These are phyloP conservation scores for Cyrtonyx montezumae DNA, from an alignment of 2,113 vertebrate genomes.

Conservation along the genomic window DNA sequence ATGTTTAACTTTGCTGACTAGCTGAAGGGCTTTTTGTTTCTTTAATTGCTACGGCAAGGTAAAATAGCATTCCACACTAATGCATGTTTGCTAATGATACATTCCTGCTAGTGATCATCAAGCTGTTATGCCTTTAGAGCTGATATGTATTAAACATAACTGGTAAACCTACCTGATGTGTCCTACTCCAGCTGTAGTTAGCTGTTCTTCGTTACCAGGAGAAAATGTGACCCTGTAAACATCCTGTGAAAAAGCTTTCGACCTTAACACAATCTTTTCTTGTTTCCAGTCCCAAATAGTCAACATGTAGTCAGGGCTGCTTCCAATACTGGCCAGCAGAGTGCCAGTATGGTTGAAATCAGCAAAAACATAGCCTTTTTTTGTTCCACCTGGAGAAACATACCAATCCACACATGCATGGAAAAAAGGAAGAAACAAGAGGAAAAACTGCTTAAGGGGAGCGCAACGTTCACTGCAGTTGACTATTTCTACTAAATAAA, in stretches of 20 bases:
- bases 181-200: conserved; percentile 88
- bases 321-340: conserved; percentile 88
- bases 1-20: not conserved
- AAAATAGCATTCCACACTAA: not conserved
- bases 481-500: not conserved
- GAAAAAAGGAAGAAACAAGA: not conserved
- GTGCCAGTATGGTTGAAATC: conserved; percentile 85
- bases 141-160: not conserved
- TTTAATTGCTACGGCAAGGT: not conserved
- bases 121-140: not conserved
- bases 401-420: not conserved
- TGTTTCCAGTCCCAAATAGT: conserved; percentile 94
- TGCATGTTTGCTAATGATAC: not conserved
- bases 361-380: conserved; percentile 80
- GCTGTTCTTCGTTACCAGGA: conserved; percentile 83
- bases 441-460: not conserved
- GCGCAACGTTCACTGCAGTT: not conserved
- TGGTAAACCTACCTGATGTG: conserved; percentile 88
- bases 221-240: conserved; percentile 91
- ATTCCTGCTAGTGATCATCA: not conserved
- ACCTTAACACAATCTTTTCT: conserved; percentile 85
- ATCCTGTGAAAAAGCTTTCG: conserved; percentile 91
- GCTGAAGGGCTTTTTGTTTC: not conserved
- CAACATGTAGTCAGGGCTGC: conserved; percentile 87
- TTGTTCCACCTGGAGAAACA: conserved; percentile 85